phyloP scores from a whole-genome alignment of 2,113 vertebrate genomes.

The Todiramphus chloris region DNA sequence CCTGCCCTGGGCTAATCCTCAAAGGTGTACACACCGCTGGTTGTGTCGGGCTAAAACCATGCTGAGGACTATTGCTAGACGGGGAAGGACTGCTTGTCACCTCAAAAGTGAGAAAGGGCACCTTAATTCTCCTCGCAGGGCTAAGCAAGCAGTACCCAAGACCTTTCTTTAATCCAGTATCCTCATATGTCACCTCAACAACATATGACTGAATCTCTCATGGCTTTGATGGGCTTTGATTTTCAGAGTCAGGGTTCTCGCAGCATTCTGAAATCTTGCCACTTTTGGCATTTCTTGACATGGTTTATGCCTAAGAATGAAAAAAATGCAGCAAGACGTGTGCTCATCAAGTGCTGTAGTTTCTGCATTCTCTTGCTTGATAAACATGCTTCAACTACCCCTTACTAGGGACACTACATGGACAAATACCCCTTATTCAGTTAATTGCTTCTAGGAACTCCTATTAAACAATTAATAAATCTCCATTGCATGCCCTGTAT shows the following conservation, averaged over 20 bases:
- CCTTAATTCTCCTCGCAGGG: not conserved
- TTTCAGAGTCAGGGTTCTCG: rapidly evolving
- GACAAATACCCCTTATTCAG: not conserved
- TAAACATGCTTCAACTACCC: not conserved
- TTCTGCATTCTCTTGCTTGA: not conserved
- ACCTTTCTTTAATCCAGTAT: not conserved
- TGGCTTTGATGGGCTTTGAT: not conserved
- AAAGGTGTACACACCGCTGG: not conserved
- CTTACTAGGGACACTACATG: not conserved
- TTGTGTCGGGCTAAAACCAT: not conserved
- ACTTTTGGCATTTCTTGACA: not conserved
- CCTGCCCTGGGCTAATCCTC: not conserved
- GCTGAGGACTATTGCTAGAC: not conserved
- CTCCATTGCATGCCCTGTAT: not conserved
- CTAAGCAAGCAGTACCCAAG: not conserved
- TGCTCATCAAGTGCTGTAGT: not conserved
- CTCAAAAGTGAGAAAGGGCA: not conserved
- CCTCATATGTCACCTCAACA: not conserved
- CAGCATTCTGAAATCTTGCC: not conserved
- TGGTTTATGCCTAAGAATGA: not conserved
- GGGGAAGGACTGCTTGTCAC: not conserved
- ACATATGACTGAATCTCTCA: not conserved
- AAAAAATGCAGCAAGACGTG: not conserved
- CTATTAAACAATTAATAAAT: not conserved
- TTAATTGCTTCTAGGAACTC: not conserved